Evolutionary conservation across 1,140 invertebrate genomes (phyloP).

Genomic region (Maconellicoccus hirsutus): DNA sequence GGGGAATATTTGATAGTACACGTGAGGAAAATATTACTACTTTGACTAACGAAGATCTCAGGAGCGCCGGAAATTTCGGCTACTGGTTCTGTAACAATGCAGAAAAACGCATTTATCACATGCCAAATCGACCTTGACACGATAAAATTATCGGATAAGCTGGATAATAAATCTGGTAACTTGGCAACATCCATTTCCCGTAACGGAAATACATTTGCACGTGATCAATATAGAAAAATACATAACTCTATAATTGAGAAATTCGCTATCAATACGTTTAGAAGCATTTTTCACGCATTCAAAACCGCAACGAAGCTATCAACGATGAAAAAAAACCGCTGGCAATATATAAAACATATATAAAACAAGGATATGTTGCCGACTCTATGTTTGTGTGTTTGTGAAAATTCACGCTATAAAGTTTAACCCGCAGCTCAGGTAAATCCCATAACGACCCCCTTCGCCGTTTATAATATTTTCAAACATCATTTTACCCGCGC

Average conservation of each 20-base stretch:
- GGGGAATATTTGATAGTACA: conserved; percentile 81
- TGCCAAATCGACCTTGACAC: not conserved
- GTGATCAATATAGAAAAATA: not conserved
- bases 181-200: not conserved
- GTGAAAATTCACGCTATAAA: not conserved
- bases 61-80: conserved; percentile 76
- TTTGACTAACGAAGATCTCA: conserved; percentile 78
- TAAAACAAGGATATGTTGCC: not conserved
- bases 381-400: not conserved
- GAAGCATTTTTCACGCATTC: not conserved
- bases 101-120: not conserved
- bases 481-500: not conserved
- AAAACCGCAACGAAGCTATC: not conserved
- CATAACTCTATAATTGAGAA: not conserved
- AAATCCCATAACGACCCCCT: not conserved
- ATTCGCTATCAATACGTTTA: not conserved
- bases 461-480: not conserved
- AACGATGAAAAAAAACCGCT: not conserved
- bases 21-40: conserved; percentile 78
- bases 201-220: not conserved
- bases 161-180: not conserved
- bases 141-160: not conserved
- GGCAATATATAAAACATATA: not conserved
- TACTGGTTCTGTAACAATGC: conserved; percentile 58
- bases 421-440: not conserved